Conservation (phyloP, 2,797 vertebrate species). For the Danionella dracula region DNA sequence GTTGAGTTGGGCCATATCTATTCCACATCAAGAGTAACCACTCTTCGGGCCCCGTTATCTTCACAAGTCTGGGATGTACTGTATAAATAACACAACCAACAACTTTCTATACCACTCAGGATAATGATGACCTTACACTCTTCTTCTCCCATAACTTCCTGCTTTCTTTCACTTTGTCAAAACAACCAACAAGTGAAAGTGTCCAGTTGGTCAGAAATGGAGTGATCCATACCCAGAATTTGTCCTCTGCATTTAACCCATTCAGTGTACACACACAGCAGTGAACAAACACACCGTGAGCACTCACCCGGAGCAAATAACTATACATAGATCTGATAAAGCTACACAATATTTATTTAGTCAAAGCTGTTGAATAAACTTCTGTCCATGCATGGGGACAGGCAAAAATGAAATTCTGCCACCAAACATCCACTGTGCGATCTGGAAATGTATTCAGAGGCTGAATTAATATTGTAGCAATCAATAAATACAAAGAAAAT, state of each 20-base stretch:
- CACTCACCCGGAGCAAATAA: constrained; percentile 20
- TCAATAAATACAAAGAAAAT: neutral
- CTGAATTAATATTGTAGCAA: neutral
- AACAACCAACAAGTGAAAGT: too few relatives aligned
- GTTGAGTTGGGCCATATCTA: neutral
- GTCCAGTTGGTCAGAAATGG: too few relatives aligned
- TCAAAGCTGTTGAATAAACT: constrained; percentile 1
- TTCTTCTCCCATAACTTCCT: too few relatives aligned
- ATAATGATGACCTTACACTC: neutral
- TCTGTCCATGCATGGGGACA: neutral
- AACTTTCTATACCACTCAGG: neutral
- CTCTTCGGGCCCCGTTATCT: neutral
- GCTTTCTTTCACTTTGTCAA: too few relatives aligned
- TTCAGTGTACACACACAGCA: too few relatives aligned
- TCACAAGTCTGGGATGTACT: neutral
- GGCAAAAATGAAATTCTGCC: neutral
- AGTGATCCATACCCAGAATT: too few relatives aligned
- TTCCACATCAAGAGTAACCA: too few relatives aligned
- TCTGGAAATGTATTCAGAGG: neutral
- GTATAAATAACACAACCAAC: constrained; percentile 16
- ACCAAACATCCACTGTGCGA: neutral
- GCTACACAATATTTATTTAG: constrained; percentile 12
- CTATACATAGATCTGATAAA: constrained; percentile 7
- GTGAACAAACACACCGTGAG: too few relatives aligned
- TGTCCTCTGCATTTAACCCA: too few relatives aligned